phyloP scores from a whole-genome alignment of 2,888 invertebrate genomes.

The Neria commutata region DNA sequence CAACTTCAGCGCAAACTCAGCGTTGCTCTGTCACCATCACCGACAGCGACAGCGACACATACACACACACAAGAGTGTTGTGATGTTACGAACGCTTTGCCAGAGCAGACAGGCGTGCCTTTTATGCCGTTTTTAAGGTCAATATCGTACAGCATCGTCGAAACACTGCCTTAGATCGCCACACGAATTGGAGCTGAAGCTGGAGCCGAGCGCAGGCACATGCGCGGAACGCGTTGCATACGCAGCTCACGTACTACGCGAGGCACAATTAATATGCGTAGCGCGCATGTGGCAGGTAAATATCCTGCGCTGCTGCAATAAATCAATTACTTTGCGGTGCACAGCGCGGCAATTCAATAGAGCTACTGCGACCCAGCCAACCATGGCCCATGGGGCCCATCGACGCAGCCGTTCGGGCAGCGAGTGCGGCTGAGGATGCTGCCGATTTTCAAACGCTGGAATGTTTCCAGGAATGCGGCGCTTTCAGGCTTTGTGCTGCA shows the following conservation, averaged over 20 bases:
- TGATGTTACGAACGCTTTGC: no score
- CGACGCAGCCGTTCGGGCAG: no score
- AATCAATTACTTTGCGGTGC: slow-evolving; percentile 37
- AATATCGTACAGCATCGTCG: neutral
- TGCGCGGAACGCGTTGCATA: neutral
- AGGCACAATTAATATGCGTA: neutral
- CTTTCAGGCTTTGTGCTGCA: neutral
- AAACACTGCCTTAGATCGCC: neutral
- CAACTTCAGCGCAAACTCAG: no score
- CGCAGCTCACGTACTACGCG: neutral
- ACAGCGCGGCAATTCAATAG: neutral
- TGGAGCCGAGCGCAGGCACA: no score
- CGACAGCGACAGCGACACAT: no score
- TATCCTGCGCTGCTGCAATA: slow-evolving; percentile 32
- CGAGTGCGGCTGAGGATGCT: neutral
- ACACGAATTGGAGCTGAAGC: no score
- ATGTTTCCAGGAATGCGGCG: neutral
- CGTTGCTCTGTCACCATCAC: no score
- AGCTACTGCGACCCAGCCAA: no score
- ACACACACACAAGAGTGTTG: no score
- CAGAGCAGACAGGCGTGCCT: no score
- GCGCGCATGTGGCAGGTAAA: slow-evolving; percentile 4
- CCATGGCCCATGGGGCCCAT: no score
- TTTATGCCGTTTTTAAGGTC: neutral
- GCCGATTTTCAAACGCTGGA: neutral